Conservation (phyloP, 2,888 invertebrate genomes). For the Macaria notata region DNA sequence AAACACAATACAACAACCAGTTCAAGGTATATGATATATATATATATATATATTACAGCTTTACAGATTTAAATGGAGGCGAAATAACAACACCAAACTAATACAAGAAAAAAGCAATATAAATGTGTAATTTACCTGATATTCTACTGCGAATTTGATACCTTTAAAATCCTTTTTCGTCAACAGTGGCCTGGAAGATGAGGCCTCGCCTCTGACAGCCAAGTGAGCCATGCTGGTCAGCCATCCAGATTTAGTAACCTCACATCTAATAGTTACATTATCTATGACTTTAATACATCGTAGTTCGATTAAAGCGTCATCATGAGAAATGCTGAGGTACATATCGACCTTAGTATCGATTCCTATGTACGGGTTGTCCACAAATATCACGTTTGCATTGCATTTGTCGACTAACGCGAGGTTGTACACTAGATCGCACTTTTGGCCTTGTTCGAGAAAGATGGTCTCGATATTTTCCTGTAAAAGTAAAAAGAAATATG, state of each 20-base stretch:
- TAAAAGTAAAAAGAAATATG: too few relatives aligned
- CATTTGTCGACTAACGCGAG: slow-evolving; percentile 42
- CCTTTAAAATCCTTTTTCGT: slow-evolving; percentile 44
- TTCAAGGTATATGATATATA: too few relatives aligned
- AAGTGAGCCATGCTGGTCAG: slow-evolving; percentile 39
- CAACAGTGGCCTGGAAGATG: slow-evolving; percentile 36
- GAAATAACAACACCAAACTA: too few relatives aligned
- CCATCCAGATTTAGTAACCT: slow-evolving; percentile 43
- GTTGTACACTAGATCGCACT: slow-evolving; percentile 40
- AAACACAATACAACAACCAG: too few relatives aligned
- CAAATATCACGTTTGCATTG: slow-evolving; percentile 41
- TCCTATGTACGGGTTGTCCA: slow-evolving; percentile 45
- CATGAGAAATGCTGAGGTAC: slow-evolving; percentile 42
- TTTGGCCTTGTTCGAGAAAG: slow-evolving; percentile 32
- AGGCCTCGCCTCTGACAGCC: slow-evolving; percentile 36
- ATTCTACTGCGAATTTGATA: slow-evolving; percentile 46
- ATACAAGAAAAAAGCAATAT: too few relatives aligned
- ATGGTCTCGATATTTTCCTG: too few relatives aligned
- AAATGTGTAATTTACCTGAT: slow-evolving; percentile 41
- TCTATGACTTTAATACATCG: slow-evolving; percentile 36
- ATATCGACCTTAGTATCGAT: slow-evolving; percentile 42
- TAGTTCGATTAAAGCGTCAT: slow-evolving; percentile 40
- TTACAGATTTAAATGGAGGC: too few relatives aligned
- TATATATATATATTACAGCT: too few relatives aligned
- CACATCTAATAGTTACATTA: slow-evolving; percentile 37